A percentile compares a stretch with the other conserved stretches of the same genome.
Conservation (phyloP, 64 coral and sea anemone species). For the Porites lutea region DNA sequence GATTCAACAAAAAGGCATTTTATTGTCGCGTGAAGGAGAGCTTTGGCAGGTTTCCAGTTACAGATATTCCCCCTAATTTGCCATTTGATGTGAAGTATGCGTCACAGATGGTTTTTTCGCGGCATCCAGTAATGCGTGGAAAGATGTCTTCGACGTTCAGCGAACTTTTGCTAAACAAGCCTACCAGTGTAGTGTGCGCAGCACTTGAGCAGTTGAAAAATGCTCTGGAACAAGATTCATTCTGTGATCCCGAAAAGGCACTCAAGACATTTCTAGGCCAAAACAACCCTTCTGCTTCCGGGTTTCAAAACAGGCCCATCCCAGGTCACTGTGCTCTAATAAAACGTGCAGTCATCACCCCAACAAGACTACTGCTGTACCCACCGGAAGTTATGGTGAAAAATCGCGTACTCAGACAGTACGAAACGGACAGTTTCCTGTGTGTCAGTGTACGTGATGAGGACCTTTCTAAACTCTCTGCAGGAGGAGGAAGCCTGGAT, state of each 20-base stretch:
- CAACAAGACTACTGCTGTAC: constrained; percentile 71
- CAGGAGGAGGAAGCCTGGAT: constrained; percentile 53
- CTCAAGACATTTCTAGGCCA: constrained; percentile 53
- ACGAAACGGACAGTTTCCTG: constrained; percentile 70
- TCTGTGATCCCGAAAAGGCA: constrained; percentile 63
- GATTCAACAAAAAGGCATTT: constrained; percentile 35
- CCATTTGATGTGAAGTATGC: constrained; percentile 77
- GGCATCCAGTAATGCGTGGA: constrained; percentile 68
- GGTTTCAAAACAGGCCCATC: constrained; percentile 35
- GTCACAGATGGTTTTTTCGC: constrained; percentile 48
- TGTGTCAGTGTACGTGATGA: constrained; percentile 93
- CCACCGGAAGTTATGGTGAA: constrained; percentile 8
- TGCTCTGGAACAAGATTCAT: constrained; percentile 58
- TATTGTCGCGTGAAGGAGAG: constrained; percentile 27
- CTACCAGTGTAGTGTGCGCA: constrained; percentile 18
- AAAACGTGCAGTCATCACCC: constrained; percentile 91
- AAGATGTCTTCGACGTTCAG: constrained; percentile 50
- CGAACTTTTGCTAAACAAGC: constrained; percentile 43
- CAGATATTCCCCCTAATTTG: constrained; percentile 29
- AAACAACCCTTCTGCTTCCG: constrained; percentile 50
- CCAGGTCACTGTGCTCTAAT: constrained; percentile 90
- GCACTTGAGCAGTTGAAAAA: constrained; percentile 66
- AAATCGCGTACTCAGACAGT: constrained; percentile 89
- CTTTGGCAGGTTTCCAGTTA: not conserved
- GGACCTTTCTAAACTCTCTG: constrained; percentile 83